Conservation (phyloP, 92 coral and sea anemone species). For the Epizoanthus fatuus region DNA sequence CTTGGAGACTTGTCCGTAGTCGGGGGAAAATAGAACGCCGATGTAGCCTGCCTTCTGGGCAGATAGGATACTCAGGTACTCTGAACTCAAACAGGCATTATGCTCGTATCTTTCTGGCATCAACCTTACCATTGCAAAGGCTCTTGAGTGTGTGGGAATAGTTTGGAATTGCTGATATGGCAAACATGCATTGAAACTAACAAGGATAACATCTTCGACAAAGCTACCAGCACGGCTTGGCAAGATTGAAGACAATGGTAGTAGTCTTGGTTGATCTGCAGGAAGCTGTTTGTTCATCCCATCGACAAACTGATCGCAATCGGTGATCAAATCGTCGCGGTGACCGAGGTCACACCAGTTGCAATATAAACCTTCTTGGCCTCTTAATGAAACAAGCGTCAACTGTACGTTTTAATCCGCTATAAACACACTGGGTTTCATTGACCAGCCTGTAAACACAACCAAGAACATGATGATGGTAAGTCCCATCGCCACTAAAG, state of each 20-base stretch:
- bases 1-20: not conserved
- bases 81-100: no score
- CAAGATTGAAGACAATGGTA: not conserved
- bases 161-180: not conserved
- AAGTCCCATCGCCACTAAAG: no score
- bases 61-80: not conserved
- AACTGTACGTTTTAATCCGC: no score
- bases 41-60: constrained; percentile 23
- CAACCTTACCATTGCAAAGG: constrained; percentile 9
- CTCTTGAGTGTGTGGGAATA: not conserved
- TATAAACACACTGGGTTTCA: no score
- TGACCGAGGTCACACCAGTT: no score
- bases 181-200: constrained; percentile 4
- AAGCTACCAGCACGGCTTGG: not conserved
- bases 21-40: not conserved
- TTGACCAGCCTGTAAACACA: no score
- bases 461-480: no score
- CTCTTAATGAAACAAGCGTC: no score
- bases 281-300: not conserved
- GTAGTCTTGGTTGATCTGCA: not conserved
- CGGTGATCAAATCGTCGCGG: no score
- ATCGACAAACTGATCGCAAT: no score
- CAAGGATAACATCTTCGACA: not conserved
- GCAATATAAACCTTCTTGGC: no score
- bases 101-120: not conserved